Evolutionary conservation across 2,888 invertebrate species (phyloP), one percentile per base, ranked within the genome.

Genomic region (Apodemia hepburni): DNA sequence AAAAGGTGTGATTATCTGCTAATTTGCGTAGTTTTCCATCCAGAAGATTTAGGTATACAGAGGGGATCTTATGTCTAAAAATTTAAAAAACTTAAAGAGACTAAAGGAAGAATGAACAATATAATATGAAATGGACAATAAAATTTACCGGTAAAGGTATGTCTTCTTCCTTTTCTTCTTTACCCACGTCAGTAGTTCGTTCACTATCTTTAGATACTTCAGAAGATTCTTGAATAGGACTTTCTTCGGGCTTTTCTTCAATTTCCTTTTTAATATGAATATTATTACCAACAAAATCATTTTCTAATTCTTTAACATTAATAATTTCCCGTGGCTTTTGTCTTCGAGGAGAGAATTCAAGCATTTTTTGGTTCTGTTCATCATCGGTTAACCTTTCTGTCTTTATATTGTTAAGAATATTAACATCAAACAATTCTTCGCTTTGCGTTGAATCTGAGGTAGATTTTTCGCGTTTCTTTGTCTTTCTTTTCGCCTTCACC

Each of bases 391-490:
- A 64, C 47, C 85, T 73, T 70, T 92, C 92, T 0, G 84, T 86
- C 69, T 92, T 92, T 1, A 92, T 92, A 63, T 92, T 90, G 1
- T 88, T 86, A 1, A 92, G 68, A 11, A 90, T 81, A 58, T 90
- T 87, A 0, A 82, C 87, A 60, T 91, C 89, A 57, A 91, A 90
- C 0, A 84, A 60, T 8, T 87, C 85, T 38, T 85, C 85, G 61
- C 78, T 81, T 51, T 82, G 80, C 0, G 75, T 69, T 0, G 85
- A 82, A 0, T 84, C 84, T 0, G 82, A 80, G 1, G 77, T 68
- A 0, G 82, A 80, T 12, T 74, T 75, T 58, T 81, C 80, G 0
- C 80, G 74, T 35, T 69, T 71, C 61, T 79, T 85, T 60, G 75
- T 78, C 15, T 65, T 71, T 57, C 72, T 70, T 54, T 67, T 69